Evolutionary conservation across 1,140 invertebrate genomes (phyloP).

Genomic region (Paraescarpia echinospica): DNA sequence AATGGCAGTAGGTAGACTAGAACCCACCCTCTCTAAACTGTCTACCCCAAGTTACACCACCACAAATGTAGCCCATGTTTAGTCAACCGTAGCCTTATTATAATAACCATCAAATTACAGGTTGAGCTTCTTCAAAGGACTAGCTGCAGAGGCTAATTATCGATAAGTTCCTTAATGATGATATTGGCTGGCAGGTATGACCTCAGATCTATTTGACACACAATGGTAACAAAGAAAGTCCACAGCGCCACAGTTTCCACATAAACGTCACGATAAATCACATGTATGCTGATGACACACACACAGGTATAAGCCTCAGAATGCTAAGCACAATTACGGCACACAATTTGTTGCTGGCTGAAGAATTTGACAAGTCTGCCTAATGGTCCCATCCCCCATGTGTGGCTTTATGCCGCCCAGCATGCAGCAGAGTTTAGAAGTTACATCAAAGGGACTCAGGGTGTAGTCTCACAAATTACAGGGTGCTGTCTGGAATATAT

Average conservation of each 20-base stretch:
- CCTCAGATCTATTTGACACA: background rate
- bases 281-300: background rate
- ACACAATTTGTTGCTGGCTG: background rate
- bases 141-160: background rate
- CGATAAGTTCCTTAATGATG: background rate
- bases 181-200: background rate
- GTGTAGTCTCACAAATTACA: background rate
- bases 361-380: background rate
- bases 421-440: background rate
- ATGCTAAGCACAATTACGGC: background rate
- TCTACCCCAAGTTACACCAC: too few relatives aligned
- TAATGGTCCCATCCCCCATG: background rate
- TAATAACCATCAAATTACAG: background rate
- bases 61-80: background rate
- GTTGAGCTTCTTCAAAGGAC: background rate
- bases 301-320: background rate
- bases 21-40: too few relatives aligned
- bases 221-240: background rate
- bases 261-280: background rate
- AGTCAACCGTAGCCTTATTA: background rate
- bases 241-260: background rate
- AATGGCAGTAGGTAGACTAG: too few relatives aligned
- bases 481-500: background rate
- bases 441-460: background rate
- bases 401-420: background rate